These are phyloP conservation scores for Astyanax mexicanus DNA, from an alignment of 2,797 vertebrate genomes.

Conservation along the genomic window DNA sequence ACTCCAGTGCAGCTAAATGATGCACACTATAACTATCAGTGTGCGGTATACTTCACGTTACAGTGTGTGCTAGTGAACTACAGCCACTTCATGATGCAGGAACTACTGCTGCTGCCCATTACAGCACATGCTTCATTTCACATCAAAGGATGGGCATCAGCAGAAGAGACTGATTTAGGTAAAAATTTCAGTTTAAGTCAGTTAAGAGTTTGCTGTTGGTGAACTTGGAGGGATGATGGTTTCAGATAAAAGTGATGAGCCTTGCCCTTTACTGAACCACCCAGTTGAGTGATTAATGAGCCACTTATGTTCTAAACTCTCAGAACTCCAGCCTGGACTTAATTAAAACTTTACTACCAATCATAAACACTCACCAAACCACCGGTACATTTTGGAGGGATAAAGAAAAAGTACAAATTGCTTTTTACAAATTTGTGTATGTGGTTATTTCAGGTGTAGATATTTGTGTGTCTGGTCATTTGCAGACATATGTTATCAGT, in stretches of 20 bases:
- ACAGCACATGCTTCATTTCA: not conserved
- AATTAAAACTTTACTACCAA: conserved; percentile 76
- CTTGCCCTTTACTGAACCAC: conserved; percentile 61
- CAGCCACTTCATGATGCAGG: not conserved
- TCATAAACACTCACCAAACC: conserved; percentile 72
- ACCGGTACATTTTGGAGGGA: conserved; percentile 66
- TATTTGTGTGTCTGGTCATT: no score
- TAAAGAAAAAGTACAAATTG: conserved; percentile 65
- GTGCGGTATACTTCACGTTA: not conserved
- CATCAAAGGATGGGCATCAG: not conserved
- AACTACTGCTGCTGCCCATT: not conserved
- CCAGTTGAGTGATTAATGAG: conserved; percentile 74
- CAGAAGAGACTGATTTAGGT: not conserved
- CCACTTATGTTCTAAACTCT: conserved; percentile 64
- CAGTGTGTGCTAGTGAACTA: not conserved
- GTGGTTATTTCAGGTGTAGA: no score
- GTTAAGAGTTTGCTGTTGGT: conserved; percentile 55
- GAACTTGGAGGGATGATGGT: conserved; percentile 55
- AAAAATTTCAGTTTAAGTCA: conserved; percentile 37
- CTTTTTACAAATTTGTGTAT: no score
- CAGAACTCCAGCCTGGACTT: conserved; percentile 71
- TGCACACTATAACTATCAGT: not conserved
- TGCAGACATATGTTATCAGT: no score
- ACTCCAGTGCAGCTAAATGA: not conserved
- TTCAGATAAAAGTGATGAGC: conserved; percentile 64